Evolutionary conservation across 2,888 invertebrate species (phyloP).

Genomic region (Temnothorax ravouxi): DNA sequence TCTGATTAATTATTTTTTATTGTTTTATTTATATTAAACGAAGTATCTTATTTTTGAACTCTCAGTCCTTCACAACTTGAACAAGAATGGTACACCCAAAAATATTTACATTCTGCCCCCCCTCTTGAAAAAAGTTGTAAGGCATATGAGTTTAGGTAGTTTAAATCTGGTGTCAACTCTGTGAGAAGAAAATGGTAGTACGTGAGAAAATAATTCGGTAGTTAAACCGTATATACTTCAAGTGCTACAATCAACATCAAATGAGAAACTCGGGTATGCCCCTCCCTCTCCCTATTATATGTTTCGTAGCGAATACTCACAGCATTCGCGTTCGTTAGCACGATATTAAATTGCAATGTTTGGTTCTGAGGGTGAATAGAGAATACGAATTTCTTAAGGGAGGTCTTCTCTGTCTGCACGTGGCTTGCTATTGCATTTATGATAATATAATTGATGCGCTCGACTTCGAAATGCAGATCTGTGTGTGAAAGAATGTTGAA

Average conservation of each 20-base stretch:
- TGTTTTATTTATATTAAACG: no score
- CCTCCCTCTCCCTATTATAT: neutral
- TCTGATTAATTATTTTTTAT: no score
- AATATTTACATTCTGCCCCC: no score
- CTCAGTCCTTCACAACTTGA: no score
- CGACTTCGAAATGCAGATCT: constrained; percentile 11
- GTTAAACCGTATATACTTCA: neutral
- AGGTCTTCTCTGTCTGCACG: neutral
- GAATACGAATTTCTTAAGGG: neutral
- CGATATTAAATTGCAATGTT: constrained; percentile 8
- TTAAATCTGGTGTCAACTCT: neutral
- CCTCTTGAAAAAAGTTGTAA: no score
- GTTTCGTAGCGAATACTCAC: neutral
- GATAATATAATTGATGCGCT: constrained; percentile 9
- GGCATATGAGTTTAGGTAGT: no score
- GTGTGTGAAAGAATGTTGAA: neutral
- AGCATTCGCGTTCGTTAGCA: neutral
- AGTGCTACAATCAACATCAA: neutral
- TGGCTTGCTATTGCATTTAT: neutral
- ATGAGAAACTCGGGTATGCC: neutral
- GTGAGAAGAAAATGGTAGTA: neutral
- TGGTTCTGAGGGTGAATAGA: neutral
- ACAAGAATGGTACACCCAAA: no score
- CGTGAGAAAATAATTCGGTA: neutral
- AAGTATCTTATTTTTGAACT: no score